Evolutionary conservation across 2,797 vertebrate species (phyloP), one percentile per base, ranked within the genome.

Genomic region (Molossus alvarezi): DNA sequence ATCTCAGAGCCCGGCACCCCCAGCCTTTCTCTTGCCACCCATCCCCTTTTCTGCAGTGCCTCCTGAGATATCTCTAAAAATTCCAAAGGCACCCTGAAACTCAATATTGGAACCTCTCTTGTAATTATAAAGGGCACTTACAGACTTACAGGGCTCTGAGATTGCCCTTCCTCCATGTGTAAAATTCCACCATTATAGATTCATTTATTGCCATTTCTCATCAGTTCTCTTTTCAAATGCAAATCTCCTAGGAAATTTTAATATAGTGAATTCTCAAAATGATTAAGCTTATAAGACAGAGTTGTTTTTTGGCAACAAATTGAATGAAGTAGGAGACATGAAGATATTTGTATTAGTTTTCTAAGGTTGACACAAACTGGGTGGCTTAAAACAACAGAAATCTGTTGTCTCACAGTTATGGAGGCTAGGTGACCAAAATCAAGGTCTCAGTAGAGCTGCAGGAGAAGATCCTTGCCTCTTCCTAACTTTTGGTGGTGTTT

Each of bases 181-280:
- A 88, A 91, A 93, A 84, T 58, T 60, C 71, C 41, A 81, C 64
- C 67, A 10, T 75, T 88, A 53, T 25, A 64, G 17, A 64, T 57
- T 94, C 29, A 85, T 79, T 84, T 95, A 57, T 10, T 88, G 72
- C 60, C 37, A 64, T 62, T 11, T 41, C 65, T 79, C 85, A 14
- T 87, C 85, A 76, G 53, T 80, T 79, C 67, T 94, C 88, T 81
- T 97, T 96, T 96, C 87, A 96, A 65, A 80, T 72, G 64, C 85
- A 97, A 53, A 90, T 94, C 6, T 58, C 53, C 67, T 90, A n/a
- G n/a, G 33, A 91, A 76, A 82, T 82, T 88, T 88, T 90, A 93
- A 89, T 93, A 64, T 62, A 82, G 17, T 72, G 60, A 55, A 73
- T 89, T 23, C 2, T 80, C 85, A 91, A 65, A 94, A 95, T 81